phyloP scores from a whole-genome alignment of 1,140 invertebrate genomes.

The Hydropsyche tenuis region DNA sequence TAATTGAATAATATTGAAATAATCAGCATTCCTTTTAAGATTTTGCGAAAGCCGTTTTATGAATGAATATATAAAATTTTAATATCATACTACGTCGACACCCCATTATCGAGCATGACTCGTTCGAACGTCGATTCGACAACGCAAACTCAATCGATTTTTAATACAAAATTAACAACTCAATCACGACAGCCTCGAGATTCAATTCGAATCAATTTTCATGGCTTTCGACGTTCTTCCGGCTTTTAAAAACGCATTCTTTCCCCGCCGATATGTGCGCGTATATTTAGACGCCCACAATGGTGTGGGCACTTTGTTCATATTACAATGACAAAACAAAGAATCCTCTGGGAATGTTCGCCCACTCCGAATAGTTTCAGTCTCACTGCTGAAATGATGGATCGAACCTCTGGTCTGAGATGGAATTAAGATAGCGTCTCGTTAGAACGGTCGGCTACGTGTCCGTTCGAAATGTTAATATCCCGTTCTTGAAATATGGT shows the following conservation, averaged over 20 bases:
- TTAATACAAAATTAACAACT: too few relatives aligned
- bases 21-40: too few relatives aligned
- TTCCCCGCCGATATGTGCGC: too few relatives aligned
- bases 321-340: slow-evolving; percentile 11
- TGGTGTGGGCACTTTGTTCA: neutral
- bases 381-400: slow-evolving; percentile 1
- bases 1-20: too few relatives aligned
- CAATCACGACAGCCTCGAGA: too few relatives aligned
- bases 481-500: slow-evolving; percentile 25
- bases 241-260: too few relatives aligned
- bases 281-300: neutral
- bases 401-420: slow-evolving; percentile 11
- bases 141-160: too few relatives aligned
- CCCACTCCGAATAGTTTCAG: slow-evolving; percentile 5
- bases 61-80: too few relatives aligned
- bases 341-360: neutral
- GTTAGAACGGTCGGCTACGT: neutral
- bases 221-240: too few relatives aligned
- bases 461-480: slow-evolving; percentile 14
- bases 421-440: slow-evolving; percentile 12
- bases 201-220: too few relatives aligned
- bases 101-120: neutral
- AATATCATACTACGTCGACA: neutral
- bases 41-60: too few relatives aligned
- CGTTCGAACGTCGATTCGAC: neutral